phyloP scores from a whole-genome alignment of 2,113 vertebrate genomes.

The Oxygymnocypris stewartii region DNA sequence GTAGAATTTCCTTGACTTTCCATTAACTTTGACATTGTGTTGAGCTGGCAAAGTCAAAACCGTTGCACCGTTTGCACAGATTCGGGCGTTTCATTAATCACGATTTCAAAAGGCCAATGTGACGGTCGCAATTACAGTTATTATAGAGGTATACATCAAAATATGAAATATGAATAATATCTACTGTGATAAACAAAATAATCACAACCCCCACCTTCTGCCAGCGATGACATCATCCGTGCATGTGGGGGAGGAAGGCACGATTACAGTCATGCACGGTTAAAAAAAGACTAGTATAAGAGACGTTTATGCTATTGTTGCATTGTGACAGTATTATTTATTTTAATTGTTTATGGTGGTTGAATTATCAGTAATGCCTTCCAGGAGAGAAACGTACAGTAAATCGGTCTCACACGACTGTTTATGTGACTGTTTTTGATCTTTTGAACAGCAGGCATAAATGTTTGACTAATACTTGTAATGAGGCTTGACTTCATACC shows the following conservation, averaged over 20 bases:
- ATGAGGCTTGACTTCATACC: constrained; percentile 37
- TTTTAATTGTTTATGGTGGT: neutral
- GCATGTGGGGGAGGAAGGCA: neutral
- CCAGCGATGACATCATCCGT: constrained; percentile 12
- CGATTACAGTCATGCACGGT: constrained; percentile 8
- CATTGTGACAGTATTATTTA: neutral
- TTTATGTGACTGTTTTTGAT: constrained; percentile 19
- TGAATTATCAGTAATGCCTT: constrained; percentile 9
- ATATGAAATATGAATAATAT: constrained; percentile 28
- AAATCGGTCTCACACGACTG: neutral
- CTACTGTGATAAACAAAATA: constrained; percentile 26
- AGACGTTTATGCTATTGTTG: constrained; percentile 11
- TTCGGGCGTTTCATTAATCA: neutral
- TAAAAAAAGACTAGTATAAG: neutral
- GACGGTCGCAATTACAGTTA: neutral
- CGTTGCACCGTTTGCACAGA: neutral
- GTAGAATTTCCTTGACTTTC: constrained; percentile 35
- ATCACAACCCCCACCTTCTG: neutral
- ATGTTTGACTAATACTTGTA: constrained; percentile 43
- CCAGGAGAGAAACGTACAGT: constrained; percentile 15
- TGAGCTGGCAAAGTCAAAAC: constrained; percentile 29
- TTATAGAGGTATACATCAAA: constrained; percentile 20
- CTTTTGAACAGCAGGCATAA: constrained; percentile 26
- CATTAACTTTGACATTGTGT: constrained; percentile 37
- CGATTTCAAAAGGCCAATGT: neutral